Conservation (phyloP, 2,888 invertebrate genomes). For the Lumbricus terrestris region DNA sequence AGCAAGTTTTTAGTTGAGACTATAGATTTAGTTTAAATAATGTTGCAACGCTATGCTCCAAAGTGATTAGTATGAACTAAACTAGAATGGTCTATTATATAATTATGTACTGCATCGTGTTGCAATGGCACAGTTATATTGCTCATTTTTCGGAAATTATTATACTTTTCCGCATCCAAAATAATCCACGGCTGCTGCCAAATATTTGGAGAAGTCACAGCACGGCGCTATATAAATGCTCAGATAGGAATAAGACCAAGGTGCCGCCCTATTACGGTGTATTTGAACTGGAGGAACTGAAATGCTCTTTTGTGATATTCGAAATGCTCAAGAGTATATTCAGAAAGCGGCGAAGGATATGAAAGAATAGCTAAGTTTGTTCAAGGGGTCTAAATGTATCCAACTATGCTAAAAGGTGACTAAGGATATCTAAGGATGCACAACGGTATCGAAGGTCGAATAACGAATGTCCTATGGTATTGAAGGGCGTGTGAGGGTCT, state of each 20-base stretch:
- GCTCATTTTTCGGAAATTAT: not conserved
- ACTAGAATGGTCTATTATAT: too few species aligned
- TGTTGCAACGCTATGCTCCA: not conserved
- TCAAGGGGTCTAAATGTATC: not conserved
- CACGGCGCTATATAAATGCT: not conserved
- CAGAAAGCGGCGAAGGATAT: not conserved
- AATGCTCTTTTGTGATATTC: too few species aligned
- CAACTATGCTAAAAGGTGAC: not conserved
- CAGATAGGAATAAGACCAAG: not conserved
- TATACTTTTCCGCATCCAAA: not conserved
- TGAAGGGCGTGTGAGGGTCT: too few species aligned
- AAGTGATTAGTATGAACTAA: not conserved
- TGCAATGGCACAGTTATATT: not conserved
- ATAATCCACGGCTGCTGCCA: not conserved
- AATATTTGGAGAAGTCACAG: not conserved
- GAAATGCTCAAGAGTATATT: not conserved
- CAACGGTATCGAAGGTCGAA: not conserved
- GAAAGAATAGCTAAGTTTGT: not conserved
- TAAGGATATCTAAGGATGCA: not conserved
- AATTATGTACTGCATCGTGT: not conserved
- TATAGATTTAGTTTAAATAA: too few species aligned
- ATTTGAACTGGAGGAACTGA: not conserved
- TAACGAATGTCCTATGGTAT: too few species aligned
- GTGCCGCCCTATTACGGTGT: not conserved
- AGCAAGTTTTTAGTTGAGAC: not conserved